These are phyloP conservation scores for Lumbricus terrestris DNA, from an alignment of 2,888 invertebrate genomes.

Conservation along the genomic window DNA sequence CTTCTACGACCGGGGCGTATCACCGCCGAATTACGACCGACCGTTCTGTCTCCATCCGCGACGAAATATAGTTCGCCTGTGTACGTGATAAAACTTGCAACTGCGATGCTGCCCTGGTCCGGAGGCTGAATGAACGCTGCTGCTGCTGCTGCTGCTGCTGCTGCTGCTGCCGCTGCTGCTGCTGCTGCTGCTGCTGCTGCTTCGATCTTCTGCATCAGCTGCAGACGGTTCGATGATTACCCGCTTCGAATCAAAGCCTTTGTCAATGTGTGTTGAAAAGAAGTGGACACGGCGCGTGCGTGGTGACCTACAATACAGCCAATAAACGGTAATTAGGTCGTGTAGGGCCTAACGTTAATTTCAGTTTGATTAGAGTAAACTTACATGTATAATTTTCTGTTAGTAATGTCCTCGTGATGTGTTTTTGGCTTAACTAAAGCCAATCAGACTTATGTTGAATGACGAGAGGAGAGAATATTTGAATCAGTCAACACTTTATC, in stretches of 20 bases:
- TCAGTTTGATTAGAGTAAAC: no score
- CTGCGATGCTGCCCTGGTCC: background rate
- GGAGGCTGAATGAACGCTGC: background rate
- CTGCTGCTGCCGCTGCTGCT: no score
- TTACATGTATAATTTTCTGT: no score
- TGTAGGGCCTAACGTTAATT: no score
- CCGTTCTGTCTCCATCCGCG: background rate
- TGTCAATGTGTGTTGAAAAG: background rate
- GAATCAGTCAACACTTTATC: no score
- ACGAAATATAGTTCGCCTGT: background rate
- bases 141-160: no score
- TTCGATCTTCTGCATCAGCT: background rate
- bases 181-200: no score
- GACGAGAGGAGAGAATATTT: no score
- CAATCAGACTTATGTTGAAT: no score
- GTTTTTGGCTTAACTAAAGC: no score
- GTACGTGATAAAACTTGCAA: background rate
- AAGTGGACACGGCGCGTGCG: background rate
- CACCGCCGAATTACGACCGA: background rate
- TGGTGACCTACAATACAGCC: background rate
- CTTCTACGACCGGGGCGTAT: background rate
- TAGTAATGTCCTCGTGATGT: no score
- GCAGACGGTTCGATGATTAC: background rate
- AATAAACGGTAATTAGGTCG: background rate
- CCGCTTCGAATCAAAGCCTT: background rate